Evolutionary conservation across 2,113 vertebrate species (phyloP).

Genomic region (Phrynosoma blainvillii): DNA sequence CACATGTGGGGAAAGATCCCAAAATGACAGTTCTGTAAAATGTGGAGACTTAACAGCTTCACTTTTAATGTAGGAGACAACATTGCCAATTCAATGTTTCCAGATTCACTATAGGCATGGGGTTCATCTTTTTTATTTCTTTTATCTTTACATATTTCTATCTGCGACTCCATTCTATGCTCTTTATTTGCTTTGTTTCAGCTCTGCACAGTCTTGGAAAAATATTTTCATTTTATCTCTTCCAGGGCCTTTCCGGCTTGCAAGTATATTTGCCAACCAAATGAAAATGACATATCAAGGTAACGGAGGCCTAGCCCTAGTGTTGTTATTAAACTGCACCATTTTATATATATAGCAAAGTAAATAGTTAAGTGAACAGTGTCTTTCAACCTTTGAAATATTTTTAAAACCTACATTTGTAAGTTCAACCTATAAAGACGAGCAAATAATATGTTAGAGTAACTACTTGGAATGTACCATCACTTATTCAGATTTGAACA

Average conservation of each 20-base stretch:
- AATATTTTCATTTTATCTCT: conserved; percentile 15
- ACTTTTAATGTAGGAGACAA: not conserved
- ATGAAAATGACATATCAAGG: conserved; percentile 3
- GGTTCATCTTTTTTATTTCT: not conserved
- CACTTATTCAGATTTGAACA: not conserved
- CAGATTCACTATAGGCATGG: not conserved
- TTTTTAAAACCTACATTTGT: not conserved
- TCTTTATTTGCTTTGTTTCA: not conserved
- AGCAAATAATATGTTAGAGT: not conserved
- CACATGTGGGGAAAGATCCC: not conserved
- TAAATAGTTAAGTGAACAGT: conserved; percentile 13
- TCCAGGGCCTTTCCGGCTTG: not conserved
- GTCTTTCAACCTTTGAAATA: conserved; percentile 21
- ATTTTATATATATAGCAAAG: conserved; percentile 14
- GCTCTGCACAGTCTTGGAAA: not conserved
- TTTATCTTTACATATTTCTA: not conserved
- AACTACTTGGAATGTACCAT: not conserved
- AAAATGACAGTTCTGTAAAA: not conserved
- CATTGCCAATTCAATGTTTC: not conserved
- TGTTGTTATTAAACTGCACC: not conserved
- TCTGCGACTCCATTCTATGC: not conserved
- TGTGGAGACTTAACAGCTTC: not conserved
- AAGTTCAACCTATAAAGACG: not conserved
- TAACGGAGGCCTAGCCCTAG: not conserved
- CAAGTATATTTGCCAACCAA: not conserved